These are phyloP conservation scores for Tamandua tetradactyla DNA, from an alignment of 2,797 vertebrate species.

Conservation along the genomic window DNA sequence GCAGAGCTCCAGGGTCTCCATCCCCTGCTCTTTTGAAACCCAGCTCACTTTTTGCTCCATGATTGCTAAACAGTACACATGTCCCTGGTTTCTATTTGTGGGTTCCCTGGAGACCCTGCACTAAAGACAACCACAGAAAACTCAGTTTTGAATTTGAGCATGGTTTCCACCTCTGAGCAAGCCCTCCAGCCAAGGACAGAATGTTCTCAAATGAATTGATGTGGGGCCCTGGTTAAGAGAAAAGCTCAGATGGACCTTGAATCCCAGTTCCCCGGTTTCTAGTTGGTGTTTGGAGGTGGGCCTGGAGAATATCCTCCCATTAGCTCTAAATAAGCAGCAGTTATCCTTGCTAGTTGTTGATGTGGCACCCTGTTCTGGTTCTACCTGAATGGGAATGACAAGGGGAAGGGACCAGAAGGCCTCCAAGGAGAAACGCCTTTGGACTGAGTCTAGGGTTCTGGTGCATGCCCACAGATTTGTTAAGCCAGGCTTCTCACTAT, in stretches of 20 bases:
- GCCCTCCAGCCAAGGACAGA: no score
- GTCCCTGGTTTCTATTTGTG: not conserved
- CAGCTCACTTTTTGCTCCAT: not conserved
- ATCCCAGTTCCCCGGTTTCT: not conserved
- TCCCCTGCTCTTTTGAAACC: not conserved
- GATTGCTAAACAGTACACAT: not conserved
- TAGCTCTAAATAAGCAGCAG: not conserved
- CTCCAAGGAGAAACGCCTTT: not conserved
- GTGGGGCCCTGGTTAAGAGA: not conserved
- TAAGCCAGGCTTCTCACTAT: rapidly evolving
- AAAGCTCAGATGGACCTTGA: not conserved
- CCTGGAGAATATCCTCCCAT: not conserved
- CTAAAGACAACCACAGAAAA: no score
- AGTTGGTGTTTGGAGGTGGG: not conserved
- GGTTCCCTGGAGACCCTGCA: not conserved
- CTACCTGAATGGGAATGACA: not conserved
- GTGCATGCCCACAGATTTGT: not conserved
- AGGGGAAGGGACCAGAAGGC: not conserved
- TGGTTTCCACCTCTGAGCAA: not conserved
- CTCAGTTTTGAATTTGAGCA: not conserved
- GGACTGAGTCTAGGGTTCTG: not conserved
- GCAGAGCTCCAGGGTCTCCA: not conserved
- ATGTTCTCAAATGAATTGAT: no score
- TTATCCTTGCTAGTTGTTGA: not conserved
- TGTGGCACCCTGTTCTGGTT: not conserved